These are phyloP conservation scores for Eumeta japonica DNA, from an alignment of 1,140 invertebrate species.

Conservation along the genomic window DNA sequence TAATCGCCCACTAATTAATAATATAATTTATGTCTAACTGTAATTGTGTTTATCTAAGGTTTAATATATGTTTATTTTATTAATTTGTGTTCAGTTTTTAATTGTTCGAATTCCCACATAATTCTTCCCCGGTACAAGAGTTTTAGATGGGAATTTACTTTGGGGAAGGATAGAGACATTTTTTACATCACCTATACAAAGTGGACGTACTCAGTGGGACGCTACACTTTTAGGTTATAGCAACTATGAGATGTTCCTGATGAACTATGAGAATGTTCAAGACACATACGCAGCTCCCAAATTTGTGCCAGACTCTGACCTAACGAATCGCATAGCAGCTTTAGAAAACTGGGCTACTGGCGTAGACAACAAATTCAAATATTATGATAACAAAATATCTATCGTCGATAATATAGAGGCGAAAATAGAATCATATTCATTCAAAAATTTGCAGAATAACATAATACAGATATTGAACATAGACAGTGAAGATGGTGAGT, in stretches of 20 bases:
- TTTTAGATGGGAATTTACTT: slow-evolving; percentile 11
- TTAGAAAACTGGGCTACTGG: slow-evolving; percentile 41
- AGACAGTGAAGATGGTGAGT: slow-evolving; percentile 26
- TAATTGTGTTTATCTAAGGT: too few relatives aligned
- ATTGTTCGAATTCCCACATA: too few relatives aligned
- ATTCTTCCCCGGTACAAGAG: slow-evolving; percentile 35
- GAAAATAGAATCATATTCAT: slow-evolving; percentile 39
- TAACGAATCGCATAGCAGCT: slow-evolving; percentile 35
- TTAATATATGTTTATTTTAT: too few relatives aligned
- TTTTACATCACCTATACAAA: slow-evolving; percentile 47
- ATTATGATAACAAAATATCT: slow-evolving; percentile 34
- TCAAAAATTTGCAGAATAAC: slow-evolving; percentile 41
- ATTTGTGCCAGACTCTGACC: slow-evolving; percentile 24
- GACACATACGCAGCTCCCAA: slow-evolving; percentile 36
- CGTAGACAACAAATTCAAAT: slow-evolving; percentile 32
- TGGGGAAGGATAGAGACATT: slow-evolving; percentile 51
- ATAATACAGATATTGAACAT: slow-evolving; percentile 34
- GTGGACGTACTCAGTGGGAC: slow-evolving; percentile 33
- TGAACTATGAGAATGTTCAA: slow-evolving; percentile 14
- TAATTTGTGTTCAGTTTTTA: too few relatives aligned
- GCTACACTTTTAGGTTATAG: slow-evolving; percentile 52
- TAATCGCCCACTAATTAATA: too few relatives aligned
- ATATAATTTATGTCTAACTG: too few relatives aligned
- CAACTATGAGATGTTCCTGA: not conserved
- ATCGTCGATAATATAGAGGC: slow-evolving; percentile 38